Evolutionary conservation across 2,888 invertebrate species (phyloP), one percentile per base, ranked within the genome.

Genomic region (Orthosia gothica): DNA sequence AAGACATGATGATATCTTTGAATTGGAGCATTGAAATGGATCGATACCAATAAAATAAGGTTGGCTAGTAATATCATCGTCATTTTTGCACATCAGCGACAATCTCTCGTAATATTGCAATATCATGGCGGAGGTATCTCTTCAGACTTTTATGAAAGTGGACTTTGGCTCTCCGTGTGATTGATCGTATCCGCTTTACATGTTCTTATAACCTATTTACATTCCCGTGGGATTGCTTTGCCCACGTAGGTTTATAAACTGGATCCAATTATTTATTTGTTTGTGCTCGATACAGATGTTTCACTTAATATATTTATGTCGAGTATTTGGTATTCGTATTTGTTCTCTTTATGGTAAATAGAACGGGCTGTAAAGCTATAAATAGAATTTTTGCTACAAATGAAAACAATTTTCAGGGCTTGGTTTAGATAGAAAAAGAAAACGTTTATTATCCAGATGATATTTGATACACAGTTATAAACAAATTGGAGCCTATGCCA

Each of bases 131-230:
- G 32, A 67, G 78, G 78, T 66, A 62, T 52, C 26, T 26, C 45
- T 70, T 57, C 18, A 73, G 26, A 61, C 16, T 65, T 78, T 72
- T 62, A 69, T 72, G 64, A 83, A 78, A 70, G 57, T 68, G 68
- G 70, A 74, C 81, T 74, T 57, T 50, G 47, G 54, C 5, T 74
- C 75, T 61, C 26, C 18, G 40, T 70, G 61, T 74, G 84, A 81
- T 81, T 74, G 84, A 80, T 81, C 57, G 70, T 47, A 32, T 67
- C 26, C 74, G n/a, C 26, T 68, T 79, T 68, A 57, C 64, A 79
- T 70, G 63, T 63, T 74, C 67, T 71, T 71, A 70, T 75, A 72
- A 68, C 73, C 71, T 79, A 81, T 85, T 86, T 87, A 82, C 57
- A 64, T 54, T 74, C 69, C 12, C 45, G 15, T 13, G 40, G 69